Evolutionary conservation across 2,113 vertebrate species (phyloP).

Genomic region (Pteropus alecto): DNA sequence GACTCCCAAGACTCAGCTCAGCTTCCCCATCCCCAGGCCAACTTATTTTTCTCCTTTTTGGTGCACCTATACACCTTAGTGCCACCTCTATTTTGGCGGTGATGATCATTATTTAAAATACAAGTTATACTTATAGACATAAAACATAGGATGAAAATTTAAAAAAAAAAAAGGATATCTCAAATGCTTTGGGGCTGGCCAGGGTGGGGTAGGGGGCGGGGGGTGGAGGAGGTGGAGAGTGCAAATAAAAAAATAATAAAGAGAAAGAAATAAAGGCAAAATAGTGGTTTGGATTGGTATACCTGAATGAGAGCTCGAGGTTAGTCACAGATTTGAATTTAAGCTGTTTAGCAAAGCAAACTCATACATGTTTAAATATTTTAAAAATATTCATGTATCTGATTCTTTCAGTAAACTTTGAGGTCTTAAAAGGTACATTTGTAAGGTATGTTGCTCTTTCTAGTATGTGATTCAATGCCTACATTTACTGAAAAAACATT

Average conservation of each 20-base stretch:
- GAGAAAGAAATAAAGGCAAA: neutral
- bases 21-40: neutral
- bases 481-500: neutral
- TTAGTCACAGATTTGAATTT: neutral
- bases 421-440: neutral
- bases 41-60: neutral
- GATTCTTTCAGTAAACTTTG: neutral
- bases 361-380: neutral
- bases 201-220: too few species aligned
- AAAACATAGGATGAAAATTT: neutral
- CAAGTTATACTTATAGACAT: neutral
- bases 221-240: neutral
- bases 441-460: neutral
- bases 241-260: constrained; percentile 10
- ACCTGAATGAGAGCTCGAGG: neutral
- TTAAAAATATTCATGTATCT: neutral
- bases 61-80: neutral
- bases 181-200: neutral
- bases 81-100: neutral
- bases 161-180: neutral
- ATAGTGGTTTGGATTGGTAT: neutral
- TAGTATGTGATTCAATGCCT: neutral
- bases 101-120: neutral
- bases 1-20: neutral
- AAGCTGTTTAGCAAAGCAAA: neutral